A percentile compares a stretch with the other conserved stretches of the same genome.
Conservation (phyloP, 2,113 vertebrate species). For the Asarcornis scutulata region DNA sequence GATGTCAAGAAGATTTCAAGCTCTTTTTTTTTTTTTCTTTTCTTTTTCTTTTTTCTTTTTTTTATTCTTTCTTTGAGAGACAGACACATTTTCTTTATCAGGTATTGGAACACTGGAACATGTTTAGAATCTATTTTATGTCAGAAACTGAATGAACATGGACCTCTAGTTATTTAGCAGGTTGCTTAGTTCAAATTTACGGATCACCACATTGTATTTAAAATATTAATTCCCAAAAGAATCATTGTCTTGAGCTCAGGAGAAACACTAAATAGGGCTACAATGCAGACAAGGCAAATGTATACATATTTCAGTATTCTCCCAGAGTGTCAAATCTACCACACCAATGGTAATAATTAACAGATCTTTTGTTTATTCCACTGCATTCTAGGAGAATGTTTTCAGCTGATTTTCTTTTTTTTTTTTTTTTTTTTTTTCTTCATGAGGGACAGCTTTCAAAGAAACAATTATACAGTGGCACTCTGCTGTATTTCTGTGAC, state of each 20-base stretch:
- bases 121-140: not conserved
- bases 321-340: not conserved
- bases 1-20: not conserved
- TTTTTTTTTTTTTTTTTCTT: not conserved
- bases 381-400: not conserved
- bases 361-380: not conserved
- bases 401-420: not conserved
- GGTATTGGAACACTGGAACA: not conserved
- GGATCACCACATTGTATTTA: not conserved
- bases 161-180: constrained; percentile 2
- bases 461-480: not conserved
- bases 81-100: not conserved
- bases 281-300: not conserved
- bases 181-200: not conserved
- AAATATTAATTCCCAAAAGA: not conserved
- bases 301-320: not conserved
- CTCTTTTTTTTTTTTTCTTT: not conserved
- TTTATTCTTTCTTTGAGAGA: not conserved
- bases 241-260: not conserved
- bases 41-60: not conserved
- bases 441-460: not conserved
- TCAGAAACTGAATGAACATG: not conserved
- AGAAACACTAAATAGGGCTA: not conserved
- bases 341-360: not conserved
- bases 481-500: not conserved